These are phyloP conservation scores for Oncorhynchus kisutch DNA, from an alignment of 2,113 vertebrate genomes.

Conservation along the genomic window DNA sequence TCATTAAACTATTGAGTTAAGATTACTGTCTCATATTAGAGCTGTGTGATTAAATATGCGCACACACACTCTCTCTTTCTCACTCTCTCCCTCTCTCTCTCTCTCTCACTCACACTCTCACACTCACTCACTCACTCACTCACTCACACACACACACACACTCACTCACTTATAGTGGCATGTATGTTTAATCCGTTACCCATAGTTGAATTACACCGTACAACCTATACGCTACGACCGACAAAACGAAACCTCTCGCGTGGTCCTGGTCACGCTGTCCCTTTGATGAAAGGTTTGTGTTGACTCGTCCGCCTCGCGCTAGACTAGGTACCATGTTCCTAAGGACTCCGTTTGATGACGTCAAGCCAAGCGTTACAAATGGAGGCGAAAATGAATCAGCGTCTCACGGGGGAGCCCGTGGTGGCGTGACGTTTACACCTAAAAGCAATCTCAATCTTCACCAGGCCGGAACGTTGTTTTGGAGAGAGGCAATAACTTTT, in stretches of 20 bases:
- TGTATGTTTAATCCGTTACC: slow-evolving; percentile 4
- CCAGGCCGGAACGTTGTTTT: not conserved
- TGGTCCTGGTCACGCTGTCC: not conserved
- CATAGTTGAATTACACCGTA: slow-evolving; percentile 10
- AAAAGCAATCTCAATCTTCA: not conserved
- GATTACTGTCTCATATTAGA: too few species aligned
- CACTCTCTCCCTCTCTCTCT: too few species aligned
- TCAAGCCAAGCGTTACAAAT: slow-evolving; percentile 48
- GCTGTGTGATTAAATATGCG: too few species aligned
- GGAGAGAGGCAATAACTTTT: not conserved
- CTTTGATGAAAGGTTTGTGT: not conserved
- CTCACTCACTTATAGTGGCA: not conserved
- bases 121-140: too few species aligned
- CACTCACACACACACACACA: too few species aligned
- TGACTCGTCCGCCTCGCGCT: not conserved
- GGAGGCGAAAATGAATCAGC: slow-evolving; percentile 51
- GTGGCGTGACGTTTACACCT: slow-evolving; percentile 7
- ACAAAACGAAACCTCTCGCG: not conserved
- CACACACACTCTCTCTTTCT: too few species aligned
- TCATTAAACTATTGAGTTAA: too few species aligned
- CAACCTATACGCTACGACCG: too few species aligned
- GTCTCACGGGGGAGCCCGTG: slow-evolving; percentile 23
- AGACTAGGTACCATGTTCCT: not conserved
- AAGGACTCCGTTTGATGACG: slow-evolving; percentile 53
- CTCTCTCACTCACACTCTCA: too few species aligned